Evolutionary conservation across 2,113 vertebrate genomes (phyloP), one percentile per base, ranked within the genome.

Genomic region (Sinocyclocheilus maitianheensis): DNA sequence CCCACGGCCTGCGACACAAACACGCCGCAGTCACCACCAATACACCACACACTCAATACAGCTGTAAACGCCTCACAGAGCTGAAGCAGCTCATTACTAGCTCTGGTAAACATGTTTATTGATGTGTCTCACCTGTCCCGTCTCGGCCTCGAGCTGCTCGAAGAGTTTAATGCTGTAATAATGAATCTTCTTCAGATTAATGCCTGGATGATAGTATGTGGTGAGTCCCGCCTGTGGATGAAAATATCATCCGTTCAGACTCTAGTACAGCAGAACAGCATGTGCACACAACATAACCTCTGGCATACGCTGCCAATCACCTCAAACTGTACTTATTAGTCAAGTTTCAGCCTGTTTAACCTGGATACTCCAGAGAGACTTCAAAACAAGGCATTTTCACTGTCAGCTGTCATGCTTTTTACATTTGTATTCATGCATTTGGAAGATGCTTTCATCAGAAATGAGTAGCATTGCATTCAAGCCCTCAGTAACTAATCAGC

Each of bases 131-230:
- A 99, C 98, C 97, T 99, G 98, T 51, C 97, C 97, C 0, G 98
- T 99, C 90, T 99, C 97, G 85, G 96, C 95, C 94, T 99, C 98
- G 86, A 99, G 91, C 14, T 88, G 94, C 94, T 99, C 97, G 75
- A 98, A 99, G 14, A 99, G 94, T 78, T 99, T 99, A 83, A 98
- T 97, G 89, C 98, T 99, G 90, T 99, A 93, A 87, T 94, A 96
- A 92, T 99, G 98, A 89, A 99, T 96, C 93, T 97, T 97, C 95
- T 99, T 99, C 53, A 99, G 86, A 88, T 99, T 99, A 93, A 99
- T 99, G 87, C 98, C 98, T 89, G 98, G 98, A 89, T 99, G 97
- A 93, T 98, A 99, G 85, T 99, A 99, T 43, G 98, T 96, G 37
- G 97, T 99, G 94, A 99, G 94, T 80, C 98, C 98, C 85, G 98